Percentiles rank a stretch among this genome's conserved stretches.
These are phyloP conservation scores for Fulica atra DNA, from an alignment of 2,113 vertebrate genomes.

Conservation along the genomic window DNA sequence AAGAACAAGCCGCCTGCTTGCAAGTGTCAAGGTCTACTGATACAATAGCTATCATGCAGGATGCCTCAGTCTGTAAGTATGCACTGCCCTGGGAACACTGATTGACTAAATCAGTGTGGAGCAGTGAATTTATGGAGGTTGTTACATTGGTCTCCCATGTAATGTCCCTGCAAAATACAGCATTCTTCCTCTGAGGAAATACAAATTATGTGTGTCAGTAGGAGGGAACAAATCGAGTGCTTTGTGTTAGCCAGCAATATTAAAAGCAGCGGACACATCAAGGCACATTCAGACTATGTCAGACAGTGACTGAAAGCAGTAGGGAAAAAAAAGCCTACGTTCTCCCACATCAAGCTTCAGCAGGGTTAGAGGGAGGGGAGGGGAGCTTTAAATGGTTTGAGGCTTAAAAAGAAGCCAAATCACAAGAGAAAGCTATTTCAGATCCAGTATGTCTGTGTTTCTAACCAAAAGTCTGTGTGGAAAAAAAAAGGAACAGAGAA, in stretches of 20 bases:
- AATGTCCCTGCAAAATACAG: neutral
- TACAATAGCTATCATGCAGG: neutral
- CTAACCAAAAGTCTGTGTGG: slow-evolving; percentile 22
- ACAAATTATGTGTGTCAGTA: slow-evolving; percentile 15
- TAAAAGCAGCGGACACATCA: slow-evolving; percentile 58
- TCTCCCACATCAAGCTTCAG: slow-evolving; percentile 59
- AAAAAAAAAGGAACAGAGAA: slow-evolving; percentile 36
- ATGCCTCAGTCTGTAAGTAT: neutral
- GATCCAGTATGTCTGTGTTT: slow-evolving; percentile 18
- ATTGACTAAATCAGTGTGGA: neutral
- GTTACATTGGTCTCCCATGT: neutral
- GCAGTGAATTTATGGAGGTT: neutral
- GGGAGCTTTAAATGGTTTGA: slow-evolving; percentile 25
- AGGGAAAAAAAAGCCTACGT: slow-evolving; percentile 33
- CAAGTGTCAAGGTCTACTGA: neutral
- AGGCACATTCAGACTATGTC: slow-evolving; percentile 34
- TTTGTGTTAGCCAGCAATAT: slow-evolving; percentile 40
- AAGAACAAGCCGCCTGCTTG: neutral
- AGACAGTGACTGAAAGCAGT: slow-evolving; percentile 63
- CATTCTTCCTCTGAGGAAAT: neutral
- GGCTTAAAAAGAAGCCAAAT: slow-evolving; percentile 50
- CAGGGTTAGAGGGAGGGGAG: slow-evolving; percentile 41
- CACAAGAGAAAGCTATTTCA: slow-evolving; percentile 41
- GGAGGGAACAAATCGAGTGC: neutral
- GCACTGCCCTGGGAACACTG: neutral